Conservation (phyloP, 2,113 vertebrate genomes). For the Proteles cristata region DNA sequence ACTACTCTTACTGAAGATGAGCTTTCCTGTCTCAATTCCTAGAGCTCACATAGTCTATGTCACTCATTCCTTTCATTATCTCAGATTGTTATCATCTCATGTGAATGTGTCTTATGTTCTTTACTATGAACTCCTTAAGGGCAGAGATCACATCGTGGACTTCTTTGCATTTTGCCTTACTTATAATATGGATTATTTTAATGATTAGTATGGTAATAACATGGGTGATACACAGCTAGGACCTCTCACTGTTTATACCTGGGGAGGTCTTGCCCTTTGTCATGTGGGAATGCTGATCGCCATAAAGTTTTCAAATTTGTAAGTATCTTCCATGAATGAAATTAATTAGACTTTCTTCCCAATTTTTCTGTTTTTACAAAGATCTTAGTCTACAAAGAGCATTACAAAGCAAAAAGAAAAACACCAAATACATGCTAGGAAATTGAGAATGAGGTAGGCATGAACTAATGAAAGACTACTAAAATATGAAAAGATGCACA, state of each 20-base stretch:
- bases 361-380: conserved; percentile 14
- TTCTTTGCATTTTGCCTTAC: conserved; percentile 18
- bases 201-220: background rate
- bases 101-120: background rate
- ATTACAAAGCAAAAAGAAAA: conserved; percentile 23
- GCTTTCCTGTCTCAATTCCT: background rate
- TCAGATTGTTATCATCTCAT: background rate
- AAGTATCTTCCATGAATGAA: background rate
- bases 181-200: background rate
- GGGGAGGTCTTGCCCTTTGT: background rate
- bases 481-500: background rate
- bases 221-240: background rate
- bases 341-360: conserved; percentile 19
- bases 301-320: conserved; percentile 2
- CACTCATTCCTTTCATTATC: background rate
- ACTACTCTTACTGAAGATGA: background rate
- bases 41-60: background rate
- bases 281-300: background rate
- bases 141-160: conserved; percentile 21
- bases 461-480: conserved; percentile 4
- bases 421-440: background rate
- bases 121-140: background rate
- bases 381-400: background rate
- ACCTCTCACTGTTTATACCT: background rate
- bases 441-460: background rate